Evolutionary conservation across 2,888 invertebrate species (phyloP).

Genomic region (Bedellia somnulentella): DNA sequence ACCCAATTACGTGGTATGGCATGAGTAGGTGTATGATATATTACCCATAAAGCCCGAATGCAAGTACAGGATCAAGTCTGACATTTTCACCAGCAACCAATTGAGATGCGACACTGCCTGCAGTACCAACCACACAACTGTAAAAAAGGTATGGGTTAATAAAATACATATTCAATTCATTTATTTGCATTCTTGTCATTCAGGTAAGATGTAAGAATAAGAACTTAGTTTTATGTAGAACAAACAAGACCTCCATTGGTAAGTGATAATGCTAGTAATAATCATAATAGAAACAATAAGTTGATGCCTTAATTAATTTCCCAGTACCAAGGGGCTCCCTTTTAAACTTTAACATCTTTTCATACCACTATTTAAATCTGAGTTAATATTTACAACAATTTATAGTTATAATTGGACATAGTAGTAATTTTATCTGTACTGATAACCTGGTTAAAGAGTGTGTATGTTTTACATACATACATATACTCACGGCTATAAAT

Average conservation of each 20-base stretch:
- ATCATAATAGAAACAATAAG: background rate
- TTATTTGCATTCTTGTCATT: too few relatives aligned
- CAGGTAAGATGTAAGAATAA: too few relatives aligned
- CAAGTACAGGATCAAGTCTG: constrained; percentile 67
- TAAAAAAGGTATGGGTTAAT: constrained; percentile 16
- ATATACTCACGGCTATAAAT: too few relatives aligned
- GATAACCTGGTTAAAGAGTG: too few relatives aligned
- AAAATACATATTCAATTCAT: background rate
- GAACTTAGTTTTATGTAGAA: background rate
- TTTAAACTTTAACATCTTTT: too few relatives aligned
- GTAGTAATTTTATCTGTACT: too few relatives aligned
- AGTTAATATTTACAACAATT: too few relatives aligned
- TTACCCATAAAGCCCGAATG: constrained; percentile 79
- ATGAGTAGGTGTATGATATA: constrained; percentile 9
- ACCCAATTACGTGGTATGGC: too few relatives aligned
- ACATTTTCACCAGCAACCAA: constrained; percentile 66
- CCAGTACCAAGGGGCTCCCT: background rate
- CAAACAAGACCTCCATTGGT: background rate
- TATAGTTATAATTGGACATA: too few relatives aligned
- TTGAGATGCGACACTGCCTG: constrained; percentile 76
- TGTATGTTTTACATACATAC: too few relatives aligned
- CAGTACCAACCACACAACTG: constrained; percentile 71
- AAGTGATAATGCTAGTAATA: background rate
- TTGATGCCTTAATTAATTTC: background rate
- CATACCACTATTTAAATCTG: too few relatives aligned